These are phyloP conservation scores for Drosophila kambysellisi DNA, from an alignment of 2,888 invertebrate genomes.

Conservation along the genomic window DNA sequence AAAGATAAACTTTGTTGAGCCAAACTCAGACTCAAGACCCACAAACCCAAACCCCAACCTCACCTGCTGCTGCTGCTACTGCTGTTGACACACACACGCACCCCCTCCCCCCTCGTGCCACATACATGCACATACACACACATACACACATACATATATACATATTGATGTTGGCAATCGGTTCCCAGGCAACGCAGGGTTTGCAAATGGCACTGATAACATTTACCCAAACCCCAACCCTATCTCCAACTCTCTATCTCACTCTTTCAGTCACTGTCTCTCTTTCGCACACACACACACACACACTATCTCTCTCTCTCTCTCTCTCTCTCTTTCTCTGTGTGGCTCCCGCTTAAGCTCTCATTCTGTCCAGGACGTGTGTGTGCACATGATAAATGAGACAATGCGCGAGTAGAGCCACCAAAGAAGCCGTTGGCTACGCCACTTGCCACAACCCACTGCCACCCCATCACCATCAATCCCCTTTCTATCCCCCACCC, in stretches of 20 bases:
- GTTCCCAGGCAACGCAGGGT: conserved; percentile 58
- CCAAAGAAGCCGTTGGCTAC: conserved; percentile 65
- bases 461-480: not conserved
- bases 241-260: not conserved
- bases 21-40: conserved; percentile 53
- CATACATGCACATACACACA: not conserved
- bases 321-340: not conserved
- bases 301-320: not conserved
- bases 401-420: conserved; percentile 63
- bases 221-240: conserved; percentile 44
- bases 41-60: conserved; percentile 16
- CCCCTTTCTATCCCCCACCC: not conserved
- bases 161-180: conserved; percentile 75
- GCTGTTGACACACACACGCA: not conserved
- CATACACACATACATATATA: not conserved
- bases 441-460: conserved; percentile 29
- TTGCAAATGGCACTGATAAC: conserved; percentile 74
- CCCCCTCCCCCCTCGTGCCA: not conserved
- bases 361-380: conserved; percentile 51
- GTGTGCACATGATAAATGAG: conserved; percentile 75
- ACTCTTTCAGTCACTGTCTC: not conserved
- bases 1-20: conserved; percentile 77
- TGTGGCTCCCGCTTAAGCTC: conserved; percentile 18
- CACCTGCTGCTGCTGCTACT: conserved; percentile 50
- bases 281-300: not conserved